Conservation (phyloP, 2,888 invertebrate species). For the Trichopoda pennipes region DNA sequence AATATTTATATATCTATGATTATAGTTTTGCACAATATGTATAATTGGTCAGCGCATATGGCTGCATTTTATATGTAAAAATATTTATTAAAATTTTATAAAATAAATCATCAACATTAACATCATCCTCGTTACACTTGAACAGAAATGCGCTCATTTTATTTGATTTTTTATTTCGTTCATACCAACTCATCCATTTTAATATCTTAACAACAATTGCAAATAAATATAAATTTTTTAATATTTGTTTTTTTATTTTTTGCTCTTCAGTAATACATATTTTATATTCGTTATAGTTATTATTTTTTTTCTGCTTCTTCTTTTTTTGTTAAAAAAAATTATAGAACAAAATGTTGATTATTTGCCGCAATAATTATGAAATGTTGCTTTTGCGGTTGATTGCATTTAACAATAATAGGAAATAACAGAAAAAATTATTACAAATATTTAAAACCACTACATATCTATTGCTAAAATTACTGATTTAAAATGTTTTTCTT, state of each 20-base stretch:
- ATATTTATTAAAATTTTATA: conserved; percentile 18
- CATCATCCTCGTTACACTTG: conserved; percentile 29
- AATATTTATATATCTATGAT: conserved; percentile 13
- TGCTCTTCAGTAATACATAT: conserved; percentile 21
- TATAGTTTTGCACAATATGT: conserved; percentile 22
- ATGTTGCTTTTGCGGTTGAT: conserved; percentile 68
- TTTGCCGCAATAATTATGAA: conserved; percentile 69
- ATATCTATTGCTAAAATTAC: too few species aligned
- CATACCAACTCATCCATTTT: conserved; percentile 43
- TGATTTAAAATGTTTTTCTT: not conserved
- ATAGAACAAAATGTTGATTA: conserved; percentile 57
- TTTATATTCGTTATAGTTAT: not conserved
- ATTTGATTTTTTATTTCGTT: conserved; percentile 13
- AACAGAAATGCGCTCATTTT: conserved; percentile 18
- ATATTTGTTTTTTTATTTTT: conserved; percentile 10
- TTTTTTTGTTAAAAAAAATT: too few species aligned
- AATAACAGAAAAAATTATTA: not conserved
- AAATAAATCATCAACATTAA: conserved; percentile 37
- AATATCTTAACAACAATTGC: conserved; percentile 46
- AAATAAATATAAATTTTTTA: conserved; percentile 13
- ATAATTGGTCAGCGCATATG: conserved; percentile 38
- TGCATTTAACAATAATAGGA: conserved; percentile 53
- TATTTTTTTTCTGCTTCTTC: conserved; percentile 2
- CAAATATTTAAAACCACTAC: conserved; percentile 3
- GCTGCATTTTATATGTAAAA: conserved; percentile 38